phyloP scores from a whole-genome alignment of 2,113 vertebrate genomes.

The Channa maculata region DNA sequence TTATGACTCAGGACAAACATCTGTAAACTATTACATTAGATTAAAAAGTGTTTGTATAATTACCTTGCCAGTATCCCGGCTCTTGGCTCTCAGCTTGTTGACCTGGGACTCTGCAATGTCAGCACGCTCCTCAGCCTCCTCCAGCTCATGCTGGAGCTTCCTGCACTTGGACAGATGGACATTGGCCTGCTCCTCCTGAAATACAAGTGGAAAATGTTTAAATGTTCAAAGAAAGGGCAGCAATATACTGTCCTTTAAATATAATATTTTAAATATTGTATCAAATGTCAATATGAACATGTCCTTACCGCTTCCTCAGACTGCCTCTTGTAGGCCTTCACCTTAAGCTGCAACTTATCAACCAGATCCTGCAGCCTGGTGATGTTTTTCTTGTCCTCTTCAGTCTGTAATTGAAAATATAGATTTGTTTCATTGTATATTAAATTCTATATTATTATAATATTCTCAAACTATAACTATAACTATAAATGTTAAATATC shows the following conservation, averaged over 20 bases:
- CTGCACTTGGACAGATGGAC: conserved; percentile 69
- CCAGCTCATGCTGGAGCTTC: conserved; percentile 83
- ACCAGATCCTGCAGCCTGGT: background rate
- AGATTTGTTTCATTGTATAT: background rate
- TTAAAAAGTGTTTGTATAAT: background rate
- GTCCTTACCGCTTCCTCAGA: conserved; percentile 70
- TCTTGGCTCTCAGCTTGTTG: conserved; percentile 83
- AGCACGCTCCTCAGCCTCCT: conserved; percentile 88
- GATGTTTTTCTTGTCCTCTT: conserved; percentile 74
- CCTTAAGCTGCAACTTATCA: conserved; percentile 70
- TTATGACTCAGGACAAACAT: too few relatives aligned
- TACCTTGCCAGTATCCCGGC: conserved; percentile 73
- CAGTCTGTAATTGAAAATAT: conserved; percentile 41
- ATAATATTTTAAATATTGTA: too few relatives aligned
- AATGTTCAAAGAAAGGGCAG: background rate
- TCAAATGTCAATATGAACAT: background rate
- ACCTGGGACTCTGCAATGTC: conserved; percentile 87
- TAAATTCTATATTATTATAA: too few relatives aligned
- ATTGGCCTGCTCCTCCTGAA: conserved; percentile 76
- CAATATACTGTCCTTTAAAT: too few relatives aligned
- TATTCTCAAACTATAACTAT: too few relatives aligned
- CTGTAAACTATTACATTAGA: too few relatives aligned
- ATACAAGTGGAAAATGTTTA: background rate
- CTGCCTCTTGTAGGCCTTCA: conserved; percentile 75
- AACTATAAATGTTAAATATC: too few relatives aligned